Percentiles rank a stretch among this genome's conserved stretches.
phyloP scores from a whole-genome alignment of 1,140 invertebrate genomes.

The Harlomillsia oculata region DNA sequence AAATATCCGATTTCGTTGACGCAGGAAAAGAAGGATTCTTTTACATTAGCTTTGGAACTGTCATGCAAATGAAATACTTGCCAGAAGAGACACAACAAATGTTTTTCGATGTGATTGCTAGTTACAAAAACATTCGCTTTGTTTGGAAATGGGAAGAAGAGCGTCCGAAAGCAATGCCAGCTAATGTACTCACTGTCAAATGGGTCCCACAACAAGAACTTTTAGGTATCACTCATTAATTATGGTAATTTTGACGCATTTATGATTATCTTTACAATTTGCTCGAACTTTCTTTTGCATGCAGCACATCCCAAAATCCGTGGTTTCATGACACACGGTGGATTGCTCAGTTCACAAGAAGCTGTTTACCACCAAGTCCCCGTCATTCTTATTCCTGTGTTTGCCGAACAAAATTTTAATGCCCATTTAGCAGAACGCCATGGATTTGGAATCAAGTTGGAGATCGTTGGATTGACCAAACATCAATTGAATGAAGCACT shows the following conservation, averaged over 20 bases:
- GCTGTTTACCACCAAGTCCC: slow-evolving; percentile 62
- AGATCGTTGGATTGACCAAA: slow-evolving; percentile 9
- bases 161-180: slow-evolving; percentile 50
- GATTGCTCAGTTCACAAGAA: slow-evolving; percentile 35
- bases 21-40: slow-evolving; percentile 44
- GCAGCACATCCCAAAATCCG: neutral
- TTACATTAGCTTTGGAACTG: slow-evolving; percentile 46
- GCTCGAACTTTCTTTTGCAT: slow-evolving; percentile 24
- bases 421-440: slow-evolving; percentile 33
- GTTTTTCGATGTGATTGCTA: slow-evolving; percentile 47
- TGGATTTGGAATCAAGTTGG: slow-evolving; percentile 24
- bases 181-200: slow-evolving; percentile 57
- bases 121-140: slow-evolving; percentile 49
- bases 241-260: neutral
- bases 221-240: slow-evolving; percentile 38
- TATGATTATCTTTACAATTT: neutral
- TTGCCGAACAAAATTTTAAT: slow-evolving; percentile 31
- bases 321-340: neutral
- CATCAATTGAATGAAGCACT: neutral
- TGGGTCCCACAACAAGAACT: slow-evolving; percentile 77
- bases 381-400: slow-evolving; percentile 40
- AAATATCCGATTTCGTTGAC: slow-evolving; percentile 44
- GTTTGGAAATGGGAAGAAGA: slow-evolving; percentile 67
- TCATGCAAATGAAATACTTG: slow-evolving; percentile 43
- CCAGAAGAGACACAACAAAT: slow-evolving; percentile 39